A percentile compares a stretch with the other conserved stretches of the same genome.
Conservation (phyloP, 2,113 vertebrate genomes). For the Falco punctatus region DNA sequence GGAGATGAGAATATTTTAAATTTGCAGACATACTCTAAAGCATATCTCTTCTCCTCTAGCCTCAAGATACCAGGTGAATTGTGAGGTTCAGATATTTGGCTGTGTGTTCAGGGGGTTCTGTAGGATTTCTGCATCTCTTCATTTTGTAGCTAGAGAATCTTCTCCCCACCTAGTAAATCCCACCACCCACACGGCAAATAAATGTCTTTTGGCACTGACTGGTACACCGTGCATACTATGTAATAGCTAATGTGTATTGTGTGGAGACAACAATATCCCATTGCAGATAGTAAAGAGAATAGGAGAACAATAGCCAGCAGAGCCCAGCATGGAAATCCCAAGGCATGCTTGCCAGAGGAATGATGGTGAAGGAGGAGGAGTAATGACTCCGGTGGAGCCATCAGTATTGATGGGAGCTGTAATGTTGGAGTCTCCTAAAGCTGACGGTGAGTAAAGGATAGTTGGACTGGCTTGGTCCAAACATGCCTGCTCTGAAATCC, state of each 20-base stretch:
- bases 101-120: background rate
- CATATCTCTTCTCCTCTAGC: background rate
- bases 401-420: background rate
- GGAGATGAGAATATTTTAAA: background rate
- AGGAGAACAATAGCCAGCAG: background rate
- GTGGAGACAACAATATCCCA: background rate
- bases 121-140: background rate
- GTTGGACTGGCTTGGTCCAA: background rate
- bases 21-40: background rate
- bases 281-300: background rate
- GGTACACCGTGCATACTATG: rapidly evolving
- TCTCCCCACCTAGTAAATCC: background rate
- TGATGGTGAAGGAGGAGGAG: background rate
- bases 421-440: background rate
- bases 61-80: background rate
- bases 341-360: background rate
- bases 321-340: background rate
- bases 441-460: background rate
- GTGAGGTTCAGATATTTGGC: background rate
- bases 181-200: background rate
- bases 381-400: background rate
- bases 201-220: background rate
- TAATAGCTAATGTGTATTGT: background rate
- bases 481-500: background rate
- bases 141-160: background rate